A percentile compares a stretch with the other conserved stretches of the same genome.
Conservation (phyloP, 2,888 invertebrate species). For the Drosophila maculinotata region DNA sequence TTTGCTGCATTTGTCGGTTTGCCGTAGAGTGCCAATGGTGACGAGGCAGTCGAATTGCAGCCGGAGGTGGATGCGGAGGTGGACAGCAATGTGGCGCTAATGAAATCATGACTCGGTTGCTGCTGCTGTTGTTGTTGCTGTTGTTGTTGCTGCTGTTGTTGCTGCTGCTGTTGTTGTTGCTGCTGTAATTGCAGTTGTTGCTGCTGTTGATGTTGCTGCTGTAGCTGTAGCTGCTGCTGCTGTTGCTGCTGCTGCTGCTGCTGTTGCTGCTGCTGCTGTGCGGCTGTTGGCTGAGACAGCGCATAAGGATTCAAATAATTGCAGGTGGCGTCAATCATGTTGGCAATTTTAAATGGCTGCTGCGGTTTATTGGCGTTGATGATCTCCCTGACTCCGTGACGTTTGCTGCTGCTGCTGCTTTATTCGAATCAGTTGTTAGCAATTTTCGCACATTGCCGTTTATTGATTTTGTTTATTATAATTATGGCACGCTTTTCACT, state of each 20-base stretch:
- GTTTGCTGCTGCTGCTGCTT: constrained; percentile 5
- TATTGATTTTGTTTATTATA: constrained; percentile 60
- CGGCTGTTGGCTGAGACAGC: constrained; percentile 38
- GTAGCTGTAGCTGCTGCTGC: constrained; percentile 38
- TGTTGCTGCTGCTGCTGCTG: constrained; percentile 39
- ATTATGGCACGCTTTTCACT: constrained; percentile 73
- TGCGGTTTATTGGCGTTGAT: constrained; percentile 10
- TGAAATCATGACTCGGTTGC: constrained; percentile 63
- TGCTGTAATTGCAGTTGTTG: constrained; percentile 31
- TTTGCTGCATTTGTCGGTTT: constrained; percentile 42
- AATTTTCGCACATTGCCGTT: constrained; percentile 70
- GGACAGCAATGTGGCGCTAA: constrained; percentile 60
- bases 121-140: constrained; percentile 34
- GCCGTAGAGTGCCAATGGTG: constrained; percentile 44
- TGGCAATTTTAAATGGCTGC: constrained; percentile 35
- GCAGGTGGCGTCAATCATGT: constrained; percentile 83
- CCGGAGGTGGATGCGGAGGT: constrained; percentile 40
- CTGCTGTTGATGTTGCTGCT: constrained; percentile 38
- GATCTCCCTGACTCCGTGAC: constrained; percentile 5
- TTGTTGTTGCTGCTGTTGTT: constrained; percentile 40
- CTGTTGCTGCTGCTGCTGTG: constrained; percentile 55
- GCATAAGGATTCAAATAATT: constrained; percentile 83
- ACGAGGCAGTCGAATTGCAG: constrained; percentile 36
- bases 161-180: constrained; percentile 40
- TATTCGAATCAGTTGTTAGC: constrained; percentile 25